A percentile compares a stretch with the other conserved stretches of the same genome.
These are phyloP conservation scores for Tragelaphus scriptus DNA, from an alignment of 2,113 vertebrate genomes.

Conservation along the genomic window DNA sequence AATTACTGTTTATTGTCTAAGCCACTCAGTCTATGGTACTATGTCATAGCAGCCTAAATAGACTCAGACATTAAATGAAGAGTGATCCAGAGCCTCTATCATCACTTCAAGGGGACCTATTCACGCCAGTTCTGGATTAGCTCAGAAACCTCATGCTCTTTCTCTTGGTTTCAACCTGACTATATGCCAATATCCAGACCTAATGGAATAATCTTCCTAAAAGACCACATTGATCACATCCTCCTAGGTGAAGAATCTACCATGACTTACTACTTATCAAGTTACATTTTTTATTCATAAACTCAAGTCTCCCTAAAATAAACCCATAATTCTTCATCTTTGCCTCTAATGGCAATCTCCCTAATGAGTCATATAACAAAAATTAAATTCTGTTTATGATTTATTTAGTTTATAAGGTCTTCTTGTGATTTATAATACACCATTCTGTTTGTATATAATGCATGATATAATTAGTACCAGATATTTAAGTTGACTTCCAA, in stretches of 20 bases:
- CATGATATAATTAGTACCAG: neutral
- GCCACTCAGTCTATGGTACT: neutral
- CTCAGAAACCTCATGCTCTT: neutral
- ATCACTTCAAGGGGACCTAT: neutral
- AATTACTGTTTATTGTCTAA: neutral
- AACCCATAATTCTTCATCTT: neutral
- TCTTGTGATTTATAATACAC: neutral
- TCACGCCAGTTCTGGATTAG: neutral
- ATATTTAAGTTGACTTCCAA: neutral
- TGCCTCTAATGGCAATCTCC: slow-evolving; percentile 14
- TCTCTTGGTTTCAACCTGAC: neutral
- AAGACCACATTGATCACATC: neutral
- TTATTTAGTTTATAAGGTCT: slow-evolving; percentile 41
- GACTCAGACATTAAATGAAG: neutral
- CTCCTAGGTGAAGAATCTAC: neutral
- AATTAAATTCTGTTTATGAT: slow-evolving; percentile 1
- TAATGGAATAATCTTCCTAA: neutral
- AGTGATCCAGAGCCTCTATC: neutral
- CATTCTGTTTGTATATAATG: neutral
- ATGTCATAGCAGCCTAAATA: neutral
- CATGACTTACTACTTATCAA: neutral
- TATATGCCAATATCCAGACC: neutral
- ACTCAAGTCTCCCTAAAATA: neutral
- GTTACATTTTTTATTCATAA: neutral
- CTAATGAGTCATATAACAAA: slow-evolving; percentile 8